phyloP scores from a whole-genome alignment of 2,888 invertebrate species.

The Drosophila peninsularis region DNA sequence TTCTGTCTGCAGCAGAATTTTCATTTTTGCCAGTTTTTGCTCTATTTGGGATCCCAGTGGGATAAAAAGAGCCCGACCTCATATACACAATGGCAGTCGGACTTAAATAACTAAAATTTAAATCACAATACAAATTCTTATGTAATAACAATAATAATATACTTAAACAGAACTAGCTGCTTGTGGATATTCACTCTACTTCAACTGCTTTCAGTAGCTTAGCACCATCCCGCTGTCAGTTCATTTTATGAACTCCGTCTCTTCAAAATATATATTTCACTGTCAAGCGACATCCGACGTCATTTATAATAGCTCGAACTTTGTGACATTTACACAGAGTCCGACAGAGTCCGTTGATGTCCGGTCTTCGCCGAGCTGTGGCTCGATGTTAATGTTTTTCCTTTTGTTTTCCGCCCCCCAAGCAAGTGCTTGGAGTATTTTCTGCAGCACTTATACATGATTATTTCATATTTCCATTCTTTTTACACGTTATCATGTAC shows the following conservation, averaged over 20 bases:
- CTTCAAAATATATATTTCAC: constrained; percentile 27
- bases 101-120: not conserved
- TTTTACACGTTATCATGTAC: constrained; percentile 23
- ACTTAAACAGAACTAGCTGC: not conserved
- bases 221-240: not conserved
- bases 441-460: constrained; percentile 43
- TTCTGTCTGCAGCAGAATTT: constrained; percentile 31
- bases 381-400: constrained; percentile 19
- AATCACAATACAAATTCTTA: no score
- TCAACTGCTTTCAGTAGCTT: no score
- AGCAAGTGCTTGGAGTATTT: constrained; percentile 56
- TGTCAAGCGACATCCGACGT: constrained; percentile 53
- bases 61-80: no score
- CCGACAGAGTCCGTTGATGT: constrained; percentile 48
- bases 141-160: no score
- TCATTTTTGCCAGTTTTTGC: constrained; percentile 10
- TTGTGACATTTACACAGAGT: constrained; percentile 73
- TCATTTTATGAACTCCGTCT: constrained; percentile 6
- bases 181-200: not conserved
- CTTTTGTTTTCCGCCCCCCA: constrained; percentile 4
- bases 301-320: constrained; percentile 80
- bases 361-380: constrained; percentile 21
- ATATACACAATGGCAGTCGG: no score
- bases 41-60: not conserved
- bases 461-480: constrained; percentile 64